phyloP scores from a whole-genome alignment of 1,140 invertebrate genomes.

The Battus philenor region DNA sequence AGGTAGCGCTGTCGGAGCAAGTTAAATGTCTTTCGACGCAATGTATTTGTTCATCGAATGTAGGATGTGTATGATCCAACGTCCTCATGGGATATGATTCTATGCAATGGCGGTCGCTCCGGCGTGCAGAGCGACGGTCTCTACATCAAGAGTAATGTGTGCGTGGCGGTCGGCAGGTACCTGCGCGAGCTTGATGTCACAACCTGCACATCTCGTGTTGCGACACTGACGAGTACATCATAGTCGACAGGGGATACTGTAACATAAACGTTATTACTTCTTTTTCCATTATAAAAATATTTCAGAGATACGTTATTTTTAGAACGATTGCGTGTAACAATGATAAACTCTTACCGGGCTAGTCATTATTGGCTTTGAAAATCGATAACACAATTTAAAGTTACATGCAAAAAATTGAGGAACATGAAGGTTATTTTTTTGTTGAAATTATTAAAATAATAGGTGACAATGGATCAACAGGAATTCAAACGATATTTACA shows the following conservation, averaged over 20 bases:
- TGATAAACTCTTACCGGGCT: too few species aligned
- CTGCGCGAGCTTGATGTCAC: constrained; percentile 70
- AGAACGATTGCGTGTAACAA: too few species aligned
- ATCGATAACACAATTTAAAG: too few species aligned
- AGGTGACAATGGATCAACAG: too few species aligned
- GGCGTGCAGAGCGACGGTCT: constrained; percentile 40
- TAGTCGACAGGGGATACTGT: constrained; percentile 71
- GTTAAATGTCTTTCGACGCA: constrained; percentile 48
- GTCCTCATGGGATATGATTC: constrained; percentile 47
- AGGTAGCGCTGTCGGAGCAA: constrained; percentile 33
- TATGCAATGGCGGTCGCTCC: constrained; percentile 31
- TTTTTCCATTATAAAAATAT: too few species aligned
- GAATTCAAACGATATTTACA: too few species aligned
- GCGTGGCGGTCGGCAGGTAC: constrained; percentile 42
- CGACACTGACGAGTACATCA: constrained; percentile 73
- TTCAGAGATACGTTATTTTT: too few species aligned
- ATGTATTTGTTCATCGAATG: constrained; percentile 45
- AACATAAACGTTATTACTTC: constrained; percentile 29
- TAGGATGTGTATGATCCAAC: constrained; percentile 31
- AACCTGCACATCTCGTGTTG: constrained; percentile 73
- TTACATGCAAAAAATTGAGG: too few species aligned
- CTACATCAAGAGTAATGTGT: constrained; percentile 59
- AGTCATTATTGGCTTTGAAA: too few species aligned
- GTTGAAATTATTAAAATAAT: too few species aligned
- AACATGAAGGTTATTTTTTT: too few species aligned